phyloP scores from a whole-genome alignment of 2,888 invertebrate species.

The Xestia sexstrigata region DNA sequence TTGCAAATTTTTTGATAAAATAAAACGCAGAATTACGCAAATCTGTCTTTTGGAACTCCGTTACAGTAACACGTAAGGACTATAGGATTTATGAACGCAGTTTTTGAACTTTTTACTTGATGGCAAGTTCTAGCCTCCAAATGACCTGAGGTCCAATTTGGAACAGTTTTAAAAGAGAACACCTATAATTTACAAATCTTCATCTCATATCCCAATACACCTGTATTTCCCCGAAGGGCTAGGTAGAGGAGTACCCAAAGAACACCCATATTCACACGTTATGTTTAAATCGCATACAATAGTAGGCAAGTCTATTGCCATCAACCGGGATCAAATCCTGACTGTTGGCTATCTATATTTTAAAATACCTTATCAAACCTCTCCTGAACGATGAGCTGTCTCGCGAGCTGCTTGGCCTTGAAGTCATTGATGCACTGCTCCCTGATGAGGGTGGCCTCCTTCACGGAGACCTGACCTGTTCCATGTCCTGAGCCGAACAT shows the following conservation, averaged over 20 bases:
- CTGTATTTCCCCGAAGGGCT: no score
- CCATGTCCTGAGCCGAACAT: conserved; percentile 88
- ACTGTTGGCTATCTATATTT: neutral
- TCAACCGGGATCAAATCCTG: neutral
- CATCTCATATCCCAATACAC: no score
- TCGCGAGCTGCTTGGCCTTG: conserved; percentile 90
- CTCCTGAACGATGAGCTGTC: conserved; percentile 92
- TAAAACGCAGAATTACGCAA: neutral
- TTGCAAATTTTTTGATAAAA: neutral
- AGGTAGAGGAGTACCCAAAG: no score
- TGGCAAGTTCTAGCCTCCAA: neutral
- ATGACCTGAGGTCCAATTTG: neutral
- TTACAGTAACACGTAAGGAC: no score
- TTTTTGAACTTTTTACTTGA: no score
- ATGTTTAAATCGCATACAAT: neutral
- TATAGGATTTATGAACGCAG: no score
- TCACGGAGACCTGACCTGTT: conserved; percentile 82
- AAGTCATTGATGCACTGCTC: conserved; percentile 93
- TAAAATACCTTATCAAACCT: conserved; percentile 91
- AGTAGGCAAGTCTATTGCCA: neutral
- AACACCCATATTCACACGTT: neutral
- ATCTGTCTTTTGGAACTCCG: no score
- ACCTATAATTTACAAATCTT: neutral
- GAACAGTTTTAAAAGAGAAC: neutral
- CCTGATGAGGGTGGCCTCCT: conserved; percentile 87